Percentiles rank a stretch among this genome's conserved stretches.
Evolutionary conservation across 2,888 invertebrate genomes (phyloP).

Genomic region (Macrophya annulata): DNA sequence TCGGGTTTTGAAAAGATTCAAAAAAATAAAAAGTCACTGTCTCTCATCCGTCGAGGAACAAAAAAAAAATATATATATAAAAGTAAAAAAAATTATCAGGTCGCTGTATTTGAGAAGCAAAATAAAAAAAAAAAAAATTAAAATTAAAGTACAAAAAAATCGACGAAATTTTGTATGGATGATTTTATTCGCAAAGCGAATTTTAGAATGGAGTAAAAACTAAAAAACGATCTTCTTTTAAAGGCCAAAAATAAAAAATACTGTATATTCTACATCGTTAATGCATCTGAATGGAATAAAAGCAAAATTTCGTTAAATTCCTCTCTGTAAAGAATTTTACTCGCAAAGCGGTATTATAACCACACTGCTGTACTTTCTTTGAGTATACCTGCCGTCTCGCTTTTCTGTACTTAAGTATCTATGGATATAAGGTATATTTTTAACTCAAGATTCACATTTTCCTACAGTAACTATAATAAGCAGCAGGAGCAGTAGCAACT

Average conservation of each 20-base stretch:
- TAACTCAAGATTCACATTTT: conserved; percentile 26
- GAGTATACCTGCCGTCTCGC: background rate
- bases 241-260: background rate
- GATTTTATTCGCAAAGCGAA: background rate
- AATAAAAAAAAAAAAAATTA: background rate
- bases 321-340: background rate
- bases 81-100: no score
- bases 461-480: background rate
- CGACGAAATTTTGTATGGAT: background rate
- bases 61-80: no score
- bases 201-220: background rate
- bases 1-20: background rate
- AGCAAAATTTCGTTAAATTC: background rate
- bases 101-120: background rate
- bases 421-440: conserved; percentile 26
- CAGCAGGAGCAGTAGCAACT: background rate
- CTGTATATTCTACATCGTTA: background rate
- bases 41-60: background rate
- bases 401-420: background rate
- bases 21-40: background rate
- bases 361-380: background rate
- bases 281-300: background rate
- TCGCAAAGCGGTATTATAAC: background rate
- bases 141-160: background rate
- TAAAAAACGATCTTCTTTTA: background rate